Base-by-base conservation (phyloP, 2,888 invertebrate species). In the Eupithecia abbreviata region DNA sequence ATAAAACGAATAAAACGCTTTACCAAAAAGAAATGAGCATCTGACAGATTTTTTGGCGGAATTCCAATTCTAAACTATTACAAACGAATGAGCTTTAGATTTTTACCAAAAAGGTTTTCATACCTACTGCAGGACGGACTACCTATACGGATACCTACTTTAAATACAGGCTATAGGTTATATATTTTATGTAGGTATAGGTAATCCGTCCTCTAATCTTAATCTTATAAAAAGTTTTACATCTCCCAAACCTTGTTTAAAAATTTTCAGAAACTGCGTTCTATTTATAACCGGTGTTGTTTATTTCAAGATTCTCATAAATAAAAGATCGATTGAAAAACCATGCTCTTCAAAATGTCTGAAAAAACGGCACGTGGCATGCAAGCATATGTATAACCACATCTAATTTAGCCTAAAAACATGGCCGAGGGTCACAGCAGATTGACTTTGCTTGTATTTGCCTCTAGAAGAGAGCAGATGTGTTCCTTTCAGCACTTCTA, bases 371-470 rank as follows among this genome's bases (percentile, higher is more conserved):
- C 91, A 87, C 89, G 91, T 88, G 90, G 80, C 85, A 67, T 72
- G 30, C 15, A 45, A 79, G 76, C 90, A 90, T 62, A 76, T 87
- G 88, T 80, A 84, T 82, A 79, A 15, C 41, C 70, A 77, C 49
- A 73, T 67, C 62, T 72, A 47, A 47, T 12, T 51, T 5, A 51
- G 9, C 4, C 18, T 30, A 58, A 9, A n/a, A 71, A 71, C 49
- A 73, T 73, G 71, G 70, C 62, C 67, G 73, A 68, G 68, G 73
- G 86, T 82, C 83, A 82, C 75, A 81, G 82, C 86, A 90, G 92
- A 93, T 91, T 91, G 92, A 89, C 83, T 85, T 88, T 86, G 80
- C 89, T 77, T 92, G 92, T 91, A 69, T 18, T 43, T 67, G 76
- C 42, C 65, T 67, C 73, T 30, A 67, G 69, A 66, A 30, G 66